Evolutionary conservation across 2,113 vertebrate species (phyloP).

Genomic region (Tiliqua scincoides): DNA sequence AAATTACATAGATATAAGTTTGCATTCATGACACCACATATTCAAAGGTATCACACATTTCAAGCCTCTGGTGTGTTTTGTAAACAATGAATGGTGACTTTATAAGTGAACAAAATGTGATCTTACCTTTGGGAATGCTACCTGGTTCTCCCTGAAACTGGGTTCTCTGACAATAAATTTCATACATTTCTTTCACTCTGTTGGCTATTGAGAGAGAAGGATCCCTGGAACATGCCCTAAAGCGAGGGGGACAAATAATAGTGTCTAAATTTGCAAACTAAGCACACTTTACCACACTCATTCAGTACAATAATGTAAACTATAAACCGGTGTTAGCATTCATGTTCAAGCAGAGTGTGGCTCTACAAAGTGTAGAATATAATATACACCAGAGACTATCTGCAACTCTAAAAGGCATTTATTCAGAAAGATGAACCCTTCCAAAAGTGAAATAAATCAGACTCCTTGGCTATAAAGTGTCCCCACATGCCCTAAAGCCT

Average conservation of each 20-base stretch:
- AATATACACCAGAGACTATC: neutral
- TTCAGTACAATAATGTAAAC: neutral
- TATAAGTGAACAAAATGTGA: neutral
- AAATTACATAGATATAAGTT: neutral
- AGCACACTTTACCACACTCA: neutral
- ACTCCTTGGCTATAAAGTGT: neutral
- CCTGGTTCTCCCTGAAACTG: conserved; percentile 70
- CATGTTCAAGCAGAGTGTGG: neutral
- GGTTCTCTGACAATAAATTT: conserved; percentile 81
- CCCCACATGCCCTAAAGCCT: neutral
- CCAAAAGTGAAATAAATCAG: neutral
- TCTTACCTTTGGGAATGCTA: conserved; percentile 81
- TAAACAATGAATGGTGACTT: neutral
- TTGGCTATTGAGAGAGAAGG: conserved; percentile 84
- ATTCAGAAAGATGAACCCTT: neutral
- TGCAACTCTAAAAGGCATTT: neutral
- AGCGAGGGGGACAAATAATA: conserved; percentile 40
- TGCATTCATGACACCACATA: neutral
- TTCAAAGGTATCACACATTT: neutral
- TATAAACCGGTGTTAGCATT: neutral
- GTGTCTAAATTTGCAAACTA: neutral
- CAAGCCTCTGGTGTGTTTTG: neutral
- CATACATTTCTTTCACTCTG: conserved; percentile 89
- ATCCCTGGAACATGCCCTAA: conserved; percentile 89
- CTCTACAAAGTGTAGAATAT: neutral